These are phyloP conservation scores for Protobothrops flavoviridis DNA, from an alignment of 2,113 vertebrate species.

Conservation along the genomic window DNA sequence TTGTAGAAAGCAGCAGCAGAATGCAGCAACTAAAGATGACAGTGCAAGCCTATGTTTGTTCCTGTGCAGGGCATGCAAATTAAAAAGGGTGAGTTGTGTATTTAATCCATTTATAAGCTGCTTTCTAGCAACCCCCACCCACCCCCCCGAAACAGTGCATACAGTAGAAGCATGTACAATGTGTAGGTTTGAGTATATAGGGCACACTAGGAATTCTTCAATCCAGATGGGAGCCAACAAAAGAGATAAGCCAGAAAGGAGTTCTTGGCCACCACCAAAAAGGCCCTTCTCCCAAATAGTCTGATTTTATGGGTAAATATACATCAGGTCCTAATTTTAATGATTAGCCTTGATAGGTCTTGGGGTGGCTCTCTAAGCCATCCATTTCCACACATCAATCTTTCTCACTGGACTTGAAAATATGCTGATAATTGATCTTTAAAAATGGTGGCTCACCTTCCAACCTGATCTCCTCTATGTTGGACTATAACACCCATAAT, in stretches of 20 bases:
- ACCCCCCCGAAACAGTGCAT: not conserved
- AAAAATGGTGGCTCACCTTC: not conserved
- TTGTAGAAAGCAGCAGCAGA: not conserved
- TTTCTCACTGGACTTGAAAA: not conserved
- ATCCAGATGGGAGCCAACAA: not conserved
- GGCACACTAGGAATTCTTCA: not conserved
- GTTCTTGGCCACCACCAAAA: not conserved
- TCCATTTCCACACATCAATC: not conserved
- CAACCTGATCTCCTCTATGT: not conserved
- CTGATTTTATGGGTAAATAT: not conserved
- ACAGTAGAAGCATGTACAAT: not conserved
- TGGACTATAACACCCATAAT: not conserved
- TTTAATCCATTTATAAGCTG: not conserved
- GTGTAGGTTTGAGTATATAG: no score
- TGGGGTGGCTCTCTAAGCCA: not conserved
- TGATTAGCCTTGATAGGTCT: not conserved
- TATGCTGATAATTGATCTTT: not conserved
- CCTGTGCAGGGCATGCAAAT: not conserved
- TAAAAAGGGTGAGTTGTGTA: not conserved
- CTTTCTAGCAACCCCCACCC: not conserved
- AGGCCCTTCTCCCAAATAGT: not conserved
- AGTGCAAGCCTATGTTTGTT: not conserved
- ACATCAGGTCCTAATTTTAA: not conserved
- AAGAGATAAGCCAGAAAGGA: not conserved
- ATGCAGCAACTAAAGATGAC: not conserved